Evolutionary conservation across 2,888 invertebrate genomes (phyloP).

Genomic region (Phaonia tiefii): DNA sequence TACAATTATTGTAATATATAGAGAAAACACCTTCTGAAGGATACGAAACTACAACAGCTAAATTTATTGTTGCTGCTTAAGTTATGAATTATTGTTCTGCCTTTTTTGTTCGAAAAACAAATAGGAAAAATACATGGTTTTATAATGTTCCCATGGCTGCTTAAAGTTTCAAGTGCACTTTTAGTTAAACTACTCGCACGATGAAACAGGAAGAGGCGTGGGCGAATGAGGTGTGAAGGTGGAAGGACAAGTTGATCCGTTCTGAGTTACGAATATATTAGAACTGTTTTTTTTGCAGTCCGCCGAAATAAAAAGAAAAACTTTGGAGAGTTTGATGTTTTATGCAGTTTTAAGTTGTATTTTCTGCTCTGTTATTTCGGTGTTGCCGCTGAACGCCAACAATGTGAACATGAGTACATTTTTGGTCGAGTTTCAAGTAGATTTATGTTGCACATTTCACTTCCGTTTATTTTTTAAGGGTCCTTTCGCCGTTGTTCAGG

Average conservation of each 20-base stretch:
- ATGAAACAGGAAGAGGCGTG: not conserved
- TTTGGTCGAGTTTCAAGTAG: slow-evolving; percentile 57
- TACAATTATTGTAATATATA: slow-evolving; percentile 52
- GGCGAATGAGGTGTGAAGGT: not conserved
- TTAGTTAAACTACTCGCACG: slow-evolving; percentile 40
- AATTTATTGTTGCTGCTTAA: slow-evolving; percentile 38
- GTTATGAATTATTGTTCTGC: slow-evolving; percentile 38
- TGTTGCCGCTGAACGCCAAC: too few relatives aligned
- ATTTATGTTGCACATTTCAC: slow-evolving; percentile 48
- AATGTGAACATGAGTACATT: too few relatives aligned
- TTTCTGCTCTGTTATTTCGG: too few relatives aligned
- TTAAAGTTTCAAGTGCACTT: slow-evolving; percentile 54
- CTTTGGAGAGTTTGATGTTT: slow-evolving; percentile 20
- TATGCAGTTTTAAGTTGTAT: slow-evolving; percentile 13
- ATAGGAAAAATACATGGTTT: not conserved
- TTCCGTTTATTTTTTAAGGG: slow-evolving; percentile 26
- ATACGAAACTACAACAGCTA: slow-evolving; percentile 20
- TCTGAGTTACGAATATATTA: slow-evolving; percentile 30
- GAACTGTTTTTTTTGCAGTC: slow-evolving; percentile 25
- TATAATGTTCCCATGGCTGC: slow-evolving; percentile 47
- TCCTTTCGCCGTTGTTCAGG: slow-evolving; percentile 14
- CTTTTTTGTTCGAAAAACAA: slow-evolving; percentile 25
- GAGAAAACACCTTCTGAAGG: slow-evolving; percentile 47
- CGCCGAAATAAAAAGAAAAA: slow-evolving; percentile 2
- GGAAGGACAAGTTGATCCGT: slow-evolving; percentile 9